Percentiles rank a stretch among this genome's conserved stretches.
phyloP scores from a whole-genome alignment of 2,797 vertebrate species.

The Platyrinchus mystaceus region DNA sequence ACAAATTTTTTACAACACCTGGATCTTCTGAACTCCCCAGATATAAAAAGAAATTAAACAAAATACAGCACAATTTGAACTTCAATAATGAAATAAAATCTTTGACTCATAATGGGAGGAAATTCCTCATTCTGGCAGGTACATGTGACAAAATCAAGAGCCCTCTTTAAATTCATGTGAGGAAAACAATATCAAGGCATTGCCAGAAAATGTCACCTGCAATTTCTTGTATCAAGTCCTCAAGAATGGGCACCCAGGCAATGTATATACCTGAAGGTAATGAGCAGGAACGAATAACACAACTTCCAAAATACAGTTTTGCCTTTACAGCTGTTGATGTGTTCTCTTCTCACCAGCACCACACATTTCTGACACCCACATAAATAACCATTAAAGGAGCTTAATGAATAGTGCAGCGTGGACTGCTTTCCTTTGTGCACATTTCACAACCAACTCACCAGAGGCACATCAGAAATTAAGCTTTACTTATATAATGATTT shows the following conservation, averaged over 20 bases:
- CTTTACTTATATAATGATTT: conserved; percentile 64
- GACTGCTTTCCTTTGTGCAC: conserved; percentile 42
- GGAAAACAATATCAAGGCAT: conserved; percentile 27
- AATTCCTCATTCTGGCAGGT: not conserved
- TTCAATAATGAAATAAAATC: not conserved
- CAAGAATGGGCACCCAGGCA: not conserved
- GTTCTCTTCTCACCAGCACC: not conserved
- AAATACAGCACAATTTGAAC: not conserved
- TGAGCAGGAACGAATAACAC: conserved; percentile 28
- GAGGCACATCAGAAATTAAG: conserved; percentile 56
- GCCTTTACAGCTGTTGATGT: conserved; percentile 10
- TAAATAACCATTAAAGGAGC: conserved; percentile 64
- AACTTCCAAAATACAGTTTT: not conserved
- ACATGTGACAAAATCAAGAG: not conserved
- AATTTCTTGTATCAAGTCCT: not conserved
- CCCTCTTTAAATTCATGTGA: conserved; percentile 33
- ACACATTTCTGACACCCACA: conserved; percentile 27
- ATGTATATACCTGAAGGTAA: not conserved
- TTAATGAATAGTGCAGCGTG: conserved; percentile 39
- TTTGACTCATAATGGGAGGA: not conserved
- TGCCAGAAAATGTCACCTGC: conserved; percentile 24
- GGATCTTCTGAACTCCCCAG: not conserved
- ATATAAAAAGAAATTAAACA: not conserved
- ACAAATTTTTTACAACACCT: not conserved
- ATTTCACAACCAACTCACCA: conserved; percentile 46